Base-by-base conservation (phyloP, 2,797 vertebrate genomes). In the Simalia tracyae region DNA sequence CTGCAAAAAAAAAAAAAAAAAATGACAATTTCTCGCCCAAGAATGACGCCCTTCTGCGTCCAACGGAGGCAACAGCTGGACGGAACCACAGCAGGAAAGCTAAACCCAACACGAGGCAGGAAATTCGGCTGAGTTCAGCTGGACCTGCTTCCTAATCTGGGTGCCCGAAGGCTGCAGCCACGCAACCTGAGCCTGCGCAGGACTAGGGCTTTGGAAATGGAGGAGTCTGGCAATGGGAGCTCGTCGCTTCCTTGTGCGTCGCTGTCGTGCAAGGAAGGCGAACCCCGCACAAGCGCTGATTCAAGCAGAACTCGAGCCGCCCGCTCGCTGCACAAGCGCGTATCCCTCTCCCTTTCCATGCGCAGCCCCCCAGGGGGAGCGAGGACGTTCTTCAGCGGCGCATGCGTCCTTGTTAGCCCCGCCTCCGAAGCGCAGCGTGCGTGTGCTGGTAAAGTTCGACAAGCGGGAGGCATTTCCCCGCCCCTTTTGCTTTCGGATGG, bases 381-480 rank as follows among this genome's bases (percentile, higher is more conserved):
- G 26, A 57, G 59, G 50, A 26, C 2, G 19, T 2, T 10, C 19
- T 54, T 31, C 3, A 11, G 8, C 2, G 1, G 61, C 91, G 87
- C 91, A 92, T 5, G 91, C 91, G 61, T 4, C 24, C 0, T 54
- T 1, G 2, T 6, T 31, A 9, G 22, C 8, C 2, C 4, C 1
- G 0, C 7, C 22, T 36, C 8, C 46, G 66, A 2, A 17, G 6
- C 1, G 50, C 3, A 28, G 28, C 2, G 81, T 1, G 15, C 15
- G 46, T 89, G 87, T 94, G 36, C 36, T 90, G 95, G 92, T 95
- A 94, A 96, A 95, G 94, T 87, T 93, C 92, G 92, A 94, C 93
- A 6, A 91, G 91, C 63, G 87, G 92, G 42, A 64, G 92, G 87
- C 1, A 7, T 2, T 1, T 5, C 61, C 19, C 95, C 60, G 91